Percentiles rank a stretch among this genome's conserved stretches.
Evolutionary conservation across 1,140 invertebrate species (phyloP).

Genomic region (Drosophila aff.): DNA sequence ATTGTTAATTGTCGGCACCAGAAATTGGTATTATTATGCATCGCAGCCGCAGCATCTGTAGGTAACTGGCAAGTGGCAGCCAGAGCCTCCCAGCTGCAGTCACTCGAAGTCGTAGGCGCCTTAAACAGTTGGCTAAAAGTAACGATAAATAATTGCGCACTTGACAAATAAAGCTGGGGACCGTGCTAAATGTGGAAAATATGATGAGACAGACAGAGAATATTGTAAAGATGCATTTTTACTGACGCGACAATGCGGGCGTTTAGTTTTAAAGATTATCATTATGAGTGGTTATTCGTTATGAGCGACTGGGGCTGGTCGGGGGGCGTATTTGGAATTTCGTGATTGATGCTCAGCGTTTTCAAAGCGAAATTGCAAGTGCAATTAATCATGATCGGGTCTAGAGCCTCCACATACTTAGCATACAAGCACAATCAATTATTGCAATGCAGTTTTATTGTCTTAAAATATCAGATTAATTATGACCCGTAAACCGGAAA

Average conservation of each 20-base stretch:
- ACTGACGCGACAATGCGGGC: conserved; percentile 60
- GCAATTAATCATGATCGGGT: conserved; percentile 53
- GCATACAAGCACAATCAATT: conserved; percentile 23
- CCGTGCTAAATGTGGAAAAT: conserved; percentile 19
- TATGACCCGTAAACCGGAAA: background rate
- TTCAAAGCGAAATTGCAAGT: conserved; percentile 36
- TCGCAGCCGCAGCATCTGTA: background rate
- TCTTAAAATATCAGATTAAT: background rate
- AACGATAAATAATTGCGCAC: conserved; percentile 72
- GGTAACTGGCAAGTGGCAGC: conserved; percentile 9
- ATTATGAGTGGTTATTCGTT: conserved; percentile 58
- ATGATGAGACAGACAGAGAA: conserved; percentile 37
- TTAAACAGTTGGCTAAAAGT: conserved; percentile 29
- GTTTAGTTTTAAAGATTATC: conserved; percentile 60
- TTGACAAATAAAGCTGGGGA: conserved; percentile 60
- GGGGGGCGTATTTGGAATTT: conserved; percentile 45
- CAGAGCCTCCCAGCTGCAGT: conserved; percentile 33
- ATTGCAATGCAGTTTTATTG: conserved; percentile 5
- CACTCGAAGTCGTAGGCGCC: conserved; percentile 24
- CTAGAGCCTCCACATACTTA: conserved; percentile 17
- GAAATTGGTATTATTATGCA: conserved; percentile 51
- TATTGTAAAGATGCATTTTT: conserved; percentile 8
- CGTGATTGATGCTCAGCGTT: conserved; percentile 52
- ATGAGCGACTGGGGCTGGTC: conserved; percentile 18
- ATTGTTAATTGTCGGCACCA: conserved; percentile 54